Evolutionary conservation across 1,140 invertebrate species (phyloP).

Genomic region (Brachionus koreanus): DNA sequence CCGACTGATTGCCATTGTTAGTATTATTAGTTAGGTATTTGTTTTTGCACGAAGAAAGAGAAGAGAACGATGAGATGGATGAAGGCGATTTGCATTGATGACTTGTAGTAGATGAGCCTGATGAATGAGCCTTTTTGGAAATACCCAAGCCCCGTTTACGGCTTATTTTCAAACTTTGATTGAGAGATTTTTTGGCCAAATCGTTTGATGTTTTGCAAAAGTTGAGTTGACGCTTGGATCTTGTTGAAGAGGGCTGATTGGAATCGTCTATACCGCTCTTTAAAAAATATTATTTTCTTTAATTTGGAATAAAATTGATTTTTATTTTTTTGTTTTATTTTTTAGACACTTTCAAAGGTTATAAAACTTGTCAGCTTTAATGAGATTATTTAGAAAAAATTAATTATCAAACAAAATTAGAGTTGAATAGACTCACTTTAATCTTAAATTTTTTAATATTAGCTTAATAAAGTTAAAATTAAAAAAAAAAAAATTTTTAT

Average conservation of each 20-base stretch:
- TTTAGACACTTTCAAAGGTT: too few relatives aligned
- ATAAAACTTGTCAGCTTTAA: too few relatives aligned
- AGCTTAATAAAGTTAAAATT: too few relatives aligned
- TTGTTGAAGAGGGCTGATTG: not conserved
- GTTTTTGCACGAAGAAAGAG: not conserved
- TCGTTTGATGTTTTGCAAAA: not conserved
- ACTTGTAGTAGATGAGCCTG: not conserved
- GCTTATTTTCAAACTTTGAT: not conserved
- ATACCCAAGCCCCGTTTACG: not conserved
- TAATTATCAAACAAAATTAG: too few relatives aligned
- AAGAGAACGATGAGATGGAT: slow-evolving; percentile 21
- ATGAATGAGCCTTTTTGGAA: not conserved
- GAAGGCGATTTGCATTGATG: slow-evolving; percentile 42
- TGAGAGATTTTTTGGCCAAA: not conserved
- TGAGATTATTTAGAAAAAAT: too few relatives aligned
- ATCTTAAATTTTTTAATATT: too few relatives aligned
- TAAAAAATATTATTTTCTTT: not conserved
- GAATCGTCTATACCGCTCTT: not conserved
- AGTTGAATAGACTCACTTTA: too few relatives aligned
- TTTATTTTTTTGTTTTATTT: not conserved
- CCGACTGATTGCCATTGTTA: not conserved
- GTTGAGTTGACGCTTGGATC: slow-evolving; percentile 20
- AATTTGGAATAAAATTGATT: not conserved
- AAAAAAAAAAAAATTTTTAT: too few relatives aligned
- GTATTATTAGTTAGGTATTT: slow-evolving; percentile 20